Evolutionary conservation across 2,113 vertebrate species (phyloP).

Genomic region (Hippopotamus amphibius): DNA sequence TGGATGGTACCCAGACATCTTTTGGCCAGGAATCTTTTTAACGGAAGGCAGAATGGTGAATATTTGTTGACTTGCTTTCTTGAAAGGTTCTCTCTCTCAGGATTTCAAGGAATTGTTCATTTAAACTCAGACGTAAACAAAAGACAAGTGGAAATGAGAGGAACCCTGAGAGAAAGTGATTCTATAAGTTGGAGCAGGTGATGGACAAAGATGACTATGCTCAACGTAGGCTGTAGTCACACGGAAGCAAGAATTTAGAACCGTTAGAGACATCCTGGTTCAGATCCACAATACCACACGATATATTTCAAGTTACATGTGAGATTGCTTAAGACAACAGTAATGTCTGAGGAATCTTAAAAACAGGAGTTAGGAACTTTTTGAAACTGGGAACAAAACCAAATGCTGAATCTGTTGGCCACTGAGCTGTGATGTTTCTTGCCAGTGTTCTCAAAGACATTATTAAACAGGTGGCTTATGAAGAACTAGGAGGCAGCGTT

Average conservation of each 20-base stretch:
- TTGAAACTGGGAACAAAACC: not conserved
- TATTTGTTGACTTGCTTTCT: not conserved
- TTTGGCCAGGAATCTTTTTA: not conserved
- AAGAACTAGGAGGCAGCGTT: not conserved
- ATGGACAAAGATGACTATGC: not conserved
- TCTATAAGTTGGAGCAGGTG: not conserved
- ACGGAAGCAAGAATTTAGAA: not conserved
- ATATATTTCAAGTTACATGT: not conserved
- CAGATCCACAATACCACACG: not conserved
- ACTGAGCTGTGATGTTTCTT: not conserved
- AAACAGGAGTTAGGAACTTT: not conserved
- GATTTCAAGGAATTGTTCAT: not conserved
- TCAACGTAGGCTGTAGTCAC: not conserved
- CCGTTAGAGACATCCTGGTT: not conserved
- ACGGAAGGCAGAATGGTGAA: not conserved
- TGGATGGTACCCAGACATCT: not conserved
- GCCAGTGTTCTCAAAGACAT: not conserved
- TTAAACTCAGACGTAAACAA: not conserved
- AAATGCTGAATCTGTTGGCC: not conserved
- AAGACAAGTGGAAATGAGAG: not conserved
- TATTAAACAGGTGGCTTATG: not conserved
- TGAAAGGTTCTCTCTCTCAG: not conserved
- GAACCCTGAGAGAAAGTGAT: not conserved
- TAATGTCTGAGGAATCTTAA: not conserved
- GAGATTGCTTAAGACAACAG: not conserved